Percentiles rank a stretch among this genome's conserved stretches.
phyloP scores from a whole-genome alignment of 2,888 invertebrate species.

The Patella ulyssiponensis region DNA sequence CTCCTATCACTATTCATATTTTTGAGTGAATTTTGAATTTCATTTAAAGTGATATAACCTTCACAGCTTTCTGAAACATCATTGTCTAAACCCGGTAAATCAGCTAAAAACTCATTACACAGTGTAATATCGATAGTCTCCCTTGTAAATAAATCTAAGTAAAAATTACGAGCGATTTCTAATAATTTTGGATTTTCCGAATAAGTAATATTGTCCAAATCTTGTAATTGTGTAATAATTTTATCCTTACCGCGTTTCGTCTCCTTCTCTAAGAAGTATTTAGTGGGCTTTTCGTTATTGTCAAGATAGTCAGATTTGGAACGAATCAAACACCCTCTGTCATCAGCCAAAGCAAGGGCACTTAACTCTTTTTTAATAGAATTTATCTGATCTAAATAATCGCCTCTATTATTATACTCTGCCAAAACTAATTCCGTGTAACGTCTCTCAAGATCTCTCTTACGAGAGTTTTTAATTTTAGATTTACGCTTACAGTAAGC shows the following conservation, averaged over 20 bases:
- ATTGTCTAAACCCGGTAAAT: constrained; percentile 15
- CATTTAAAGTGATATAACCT: constrained; percentile 16
- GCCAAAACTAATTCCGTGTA: constrained; percentile 18
- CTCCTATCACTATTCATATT: constrained; percentile 33
- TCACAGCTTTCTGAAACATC: constrained; percentile 4
- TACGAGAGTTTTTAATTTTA: constrained; percentile 4
- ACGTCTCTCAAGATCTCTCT: not conserved
- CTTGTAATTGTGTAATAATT: constrained; percentile 14
- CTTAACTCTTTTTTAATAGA: not conserved
- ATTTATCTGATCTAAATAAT: constrained; percentile 1
- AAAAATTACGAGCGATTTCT: constrained; percentile 15
- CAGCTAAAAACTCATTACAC: constrained; percentile 14
- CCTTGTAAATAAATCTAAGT: constrained; percentile 11
- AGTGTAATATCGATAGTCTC: constrained; percentile 22
- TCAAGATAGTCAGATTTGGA: too few relatives aligned
- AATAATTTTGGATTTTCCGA: constrained; percentile 14
- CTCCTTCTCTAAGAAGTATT: constrained; percentile 25
- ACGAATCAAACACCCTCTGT: not conserved
- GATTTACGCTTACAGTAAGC: constrained; percentile 11
- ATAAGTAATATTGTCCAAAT: not conserved
- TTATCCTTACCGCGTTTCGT: constrained; percentile 13
- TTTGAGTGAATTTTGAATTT: constrained; percentile 22
- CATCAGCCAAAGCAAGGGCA: not conserved
- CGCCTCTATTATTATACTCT: constrained; percentile 14
- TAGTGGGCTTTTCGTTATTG: not conserved